Evolutionary conservation across 2,888 invertebrate genomes (phyloP).

Genomic region (Ichneumoninae sp.): DNA sequence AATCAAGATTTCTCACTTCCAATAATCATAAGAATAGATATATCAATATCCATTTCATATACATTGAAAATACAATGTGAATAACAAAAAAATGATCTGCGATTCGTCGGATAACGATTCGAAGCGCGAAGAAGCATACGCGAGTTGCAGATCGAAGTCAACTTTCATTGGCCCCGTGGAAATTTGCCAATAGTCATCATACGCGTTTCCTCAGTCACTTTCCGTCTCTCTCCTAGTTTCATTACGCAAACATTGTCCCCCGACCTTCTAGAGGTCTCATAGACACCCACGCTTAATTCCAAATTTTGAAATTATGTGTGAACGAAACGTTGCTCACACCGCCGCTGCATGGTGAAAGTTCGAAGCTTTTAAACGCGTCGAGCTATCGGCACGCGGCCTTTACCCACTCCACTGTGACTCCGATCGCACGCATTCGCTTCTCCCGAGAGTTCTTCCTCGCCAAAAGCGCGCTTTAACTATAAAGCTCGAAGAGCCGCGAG

Average conservation of each 20-base stretch:
- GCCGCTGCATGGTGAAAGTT: conserved; percentile 30
- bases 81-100: too few relatives aligned
- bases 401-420: conserved; percentile 60
- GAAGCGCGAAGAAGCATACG: neutral
- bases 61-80: neutral
- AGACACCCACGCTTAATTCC: neutral
- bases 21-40: too few relatives aligned
- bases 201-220: neutral
- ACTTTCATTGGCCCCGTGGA: conserved; percentile 20
- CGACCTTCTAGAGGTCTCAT: neutral
- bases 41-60: neutral
- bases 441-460: conserved; percentile 63
- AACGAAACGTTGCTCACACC: neutral
- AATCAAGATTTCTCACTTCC: too few relatives aligned
- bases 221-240: neutral
- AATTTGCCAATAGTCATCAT: conserved; percentile 41
- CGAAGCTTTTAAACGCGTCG: conserved; percentile 32
- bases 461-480: conserved; percentile 77
- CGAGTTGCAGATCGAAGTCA: neutral
- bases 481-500: conserved; percentile 74
- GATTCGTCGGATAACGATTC: neutral
- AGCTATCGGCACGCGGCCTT: conserved; percentile 34
- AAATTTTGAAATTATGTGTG: neutral
- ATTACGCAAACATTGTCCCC: conserved; percentile 25
- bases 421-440: conserved; percentile 24